Base-by-base conservation (phyloP, 2,888 invertebrate genomes). In the Limulus polyphemus region DNA sequence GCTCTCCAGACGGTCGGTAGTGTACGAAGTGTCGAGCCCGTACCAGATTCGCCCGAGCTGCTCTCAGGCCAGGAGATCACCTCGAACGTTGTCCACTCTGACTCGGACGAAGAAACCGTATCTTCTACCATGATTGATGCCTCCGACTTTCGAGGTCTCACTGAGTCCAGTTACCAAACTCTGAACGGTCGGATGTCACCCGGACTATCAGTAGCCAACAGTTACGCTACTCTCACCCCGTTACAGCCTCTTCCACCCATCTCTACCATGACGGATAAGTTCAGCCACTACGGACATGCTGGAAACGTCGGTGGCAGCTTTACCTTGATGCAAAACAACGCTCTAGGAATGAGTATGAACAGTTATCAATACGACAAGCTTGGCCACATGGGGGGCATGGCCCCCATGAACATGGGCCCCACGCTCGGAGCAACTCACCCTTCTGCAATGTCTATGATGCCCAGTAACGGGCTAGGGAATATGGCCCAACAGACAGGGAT, bases 241-340 rank as follows among this genome's bases (percentile, higher is more conserved):
- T 82, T 98, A 49, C 91, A 97, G 75, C 95, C 97, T 32, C 79
- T 98, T 73, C 97, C 98, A 60, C 97, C 97, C 64, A 97, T 97
- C 73, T 94, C 95, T 65, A 95, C 97, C 60, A 94, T 97, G 82
- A 94, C 94, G 59, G 94, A 95, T 77, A 95, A 95, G 77, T 95
- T 95, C 78, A 64, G 69, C 61, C 88, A 89, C 78, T 84, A 84
- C 69, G 69, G 70, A 51, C 68, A 68, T 32, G 63, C 61, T 17
- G 58, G 58, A n/a, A 61, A 54, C 12, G 55, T 55, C 16, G 86
- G 86, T 56, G 55, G 59, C 16, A 86, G 86, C 56, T 84, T 85
- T 68, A 92, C 90, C 79, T 7, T 32, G 32, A 32, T 32, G 32
- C 32, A 32, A 32, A 32, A 32, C 32, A 32, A 16, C 1, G 32